A percentile compares a stretch with the other conserved stretches of the same genome.
phyloP scores from a whole-genome alignment of 1,140 invertebrate species.

The Thaumatotibia leucotreta region DNA sequence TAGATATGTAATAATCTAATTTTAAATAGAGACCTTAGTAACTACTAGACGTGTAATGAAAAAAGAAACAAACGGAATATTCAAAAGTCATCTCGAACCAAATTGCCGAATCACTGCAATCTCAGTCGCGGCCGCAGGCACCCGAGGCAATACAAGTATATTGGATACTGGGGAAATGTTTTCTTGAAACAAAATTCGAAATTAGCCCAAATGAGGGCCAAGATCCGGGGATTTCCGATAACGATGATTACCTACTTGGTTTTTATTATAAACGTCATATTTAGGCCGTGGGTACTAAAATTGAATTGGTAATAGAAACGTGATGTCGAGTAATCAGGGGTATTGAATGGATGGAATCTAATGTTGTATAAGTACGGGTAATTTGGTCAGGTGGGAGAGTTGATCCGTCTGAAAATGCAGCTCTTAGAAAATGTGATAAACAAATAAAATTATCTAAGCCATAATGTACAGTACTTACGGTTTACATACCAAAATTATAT shows the following conservation, averaged over 20 bases:
- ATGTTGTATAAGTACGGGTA: too few species aligned
- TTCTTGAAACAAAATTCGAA: constrained; percentile 5
- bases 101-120: constrained; percentile 16
- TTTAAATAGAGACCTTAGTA: too few species aligned
- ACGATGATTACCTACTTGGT: constrained; percentile 2
- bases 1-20: too few species aligned
- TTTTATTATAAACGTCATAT: constrained; percentile 6
- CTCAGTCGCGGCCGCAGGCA: constrained; percentile 7
- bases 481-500: too few species aligned
- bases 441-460: too few species aligned
- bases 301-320: constrained; percentile 1
- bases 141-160: constrained; percentile 7
- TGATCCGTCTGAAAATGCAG: too few species aligned
- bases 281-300: constrained; percentile 1
- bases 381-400: too few species aligned
- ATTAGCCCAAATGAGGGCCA: constrained; percentile 5
- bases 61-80: constrained; percentile 9
- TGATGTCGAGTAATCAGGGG: neutral
- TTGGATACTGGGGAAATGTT: constrained; percentile 15
- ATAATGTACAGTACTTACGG: too few species aligned
- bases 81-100: constrained; percentile 15
- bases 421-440: too few species aligned
- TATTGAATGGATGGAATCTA: neutral
- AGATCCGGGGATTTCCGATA: neutral
- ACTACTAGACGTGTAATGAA: neutral